Conservation (phyloP, 37 sponge, comb jelly and placozoan genomes). For the Agelas oroides region DNA sequence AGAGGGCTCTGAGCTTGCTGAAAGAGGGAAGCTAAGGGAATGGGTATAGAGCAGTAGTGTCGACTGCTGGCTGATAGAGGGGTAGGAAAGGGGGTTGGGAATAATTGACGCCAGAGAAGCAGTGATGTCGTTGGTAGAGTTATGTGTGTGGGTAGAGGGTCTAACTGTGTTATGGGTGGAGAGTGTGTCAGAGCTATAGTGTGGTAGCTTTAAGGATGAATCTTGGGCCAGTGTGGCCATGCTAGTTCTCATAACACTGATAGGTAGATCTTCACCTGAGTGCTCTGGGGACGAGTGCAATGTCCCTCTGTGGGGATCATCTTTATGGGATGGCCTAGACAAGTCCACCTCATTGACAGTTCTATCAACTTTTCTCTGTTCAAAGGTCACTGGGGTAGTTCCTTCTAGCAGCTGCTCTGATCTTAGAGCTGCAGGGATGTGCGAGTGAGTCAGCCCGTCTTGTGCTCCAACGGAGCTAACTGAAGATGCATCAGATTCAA, state of each 20-base stretch:
- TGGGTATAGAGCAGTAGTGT: slow-evolving; percentile 67
- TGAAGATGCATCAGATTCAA: too few relatives aligned
- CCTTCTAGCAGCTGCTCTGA: too few relatives aligned
- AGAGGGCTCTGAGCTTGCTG: background rate
- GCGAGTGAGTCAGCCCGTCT: too few relatives aligned
- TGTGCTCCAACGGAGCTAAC: too few relatives aligned
- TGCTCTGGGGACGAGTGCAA: background rate
- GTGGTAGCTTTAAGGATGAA: background rate
- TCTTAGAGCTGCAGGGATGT: too few relatives aligned
- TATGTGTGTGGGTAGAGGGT: background rate
- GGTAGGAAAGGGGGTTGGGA: slow-evolving; percentile 28
- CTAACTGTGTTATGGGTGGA: background rate
- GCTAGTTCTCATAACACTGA: slow-evolving; percentile 21
- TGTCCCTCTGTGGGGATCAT: background rate
- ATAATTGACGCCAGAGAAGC: slow-evolving; percentile 48
- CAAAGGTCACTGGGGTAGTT: too few relatives aligned
- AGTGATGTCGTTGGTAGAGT: slow-evolving; percentile 25
- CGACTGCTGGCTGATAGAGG: slow-evolving; percentile 47
- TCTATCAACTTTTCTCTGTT: too few relatives aligned
- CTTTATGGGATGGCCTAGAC: background rate
- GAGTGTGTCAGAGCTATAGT: background rate
- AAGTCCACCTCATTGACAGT: too few relatives aligned
- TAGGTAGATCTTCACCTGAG: slow-evolving; percentile 13
- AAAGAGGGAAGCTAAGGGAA: slow-evolving; percentile 52
- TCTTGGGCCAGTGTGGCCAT: background rate